phyloP scores from a whole-genome alignment of 2,888 invertebrate species.

The Cremastinae sp. region DNA sequence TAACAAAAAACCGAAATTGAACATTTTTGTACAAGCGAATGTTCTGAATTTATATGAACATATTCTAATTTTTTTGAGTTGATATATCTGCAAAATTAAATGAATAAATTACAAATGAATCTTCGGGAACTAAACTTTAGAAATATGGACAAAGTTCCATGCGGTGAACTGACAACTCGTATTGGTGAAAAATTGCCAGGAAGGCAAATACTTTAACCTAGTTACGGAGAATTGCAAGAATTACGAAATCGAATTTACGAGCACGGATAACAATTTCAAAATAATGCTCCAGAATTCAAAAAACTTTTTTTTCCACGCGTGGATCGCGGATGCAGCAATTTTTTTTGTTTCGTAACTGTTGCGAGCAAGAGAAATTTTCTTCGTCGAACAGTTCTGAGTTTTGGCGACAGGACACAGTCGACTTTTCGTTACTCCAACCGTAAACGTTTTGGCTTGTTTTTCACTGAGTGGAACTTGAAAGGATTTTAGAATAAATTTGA shows the following conservation, averaged over 20 bases:
- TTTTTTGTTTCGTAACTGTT: conserved; percentile 27
- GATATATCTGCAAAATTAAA: no score
- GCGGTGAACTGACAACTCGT: conserved; percentile 32
- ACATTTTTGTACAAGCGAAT: no score
- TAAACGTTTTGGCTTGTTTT: conserved; percentile 17
- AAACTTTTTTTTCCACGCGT: conserved; percentile 10
- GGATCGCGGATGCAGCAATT: conserved; percentile 48
- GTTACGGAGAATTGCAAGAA: conserved; percentile 7
- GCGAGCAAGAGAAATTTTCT: conserved; percentile 8
- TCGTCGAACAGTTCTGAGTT: conserved; percentile 47
- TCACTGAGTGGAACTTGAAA: not conserved
- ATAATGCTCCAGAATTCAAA: conserved; percentile 47
- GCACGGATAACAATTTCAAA: conserved; percentile 60
- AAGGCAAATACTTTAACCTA: conserved; percentile 6
- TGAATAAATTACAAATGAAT: no score
- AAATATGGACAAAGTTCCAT: conserved; percentile 9
- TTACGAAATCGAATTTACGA: conserved; percentile 38
- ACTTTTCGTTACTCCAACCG: conserved; percentile 21
- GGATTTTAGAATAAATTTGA: not conserved
- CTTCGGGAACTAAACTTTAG: not conserved
- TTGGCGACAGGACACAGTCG: conserved; percentile 30
- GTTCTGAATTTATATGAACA: no score
- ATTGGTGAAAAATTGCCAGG: conserved; percentile 1
- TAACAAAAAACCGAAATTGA: no score
- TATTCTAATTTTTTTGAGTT: no score